Base-by-base conservation (phyloP, 2,113 vertebrate species). In the Anolis carolinensis region DNA sequence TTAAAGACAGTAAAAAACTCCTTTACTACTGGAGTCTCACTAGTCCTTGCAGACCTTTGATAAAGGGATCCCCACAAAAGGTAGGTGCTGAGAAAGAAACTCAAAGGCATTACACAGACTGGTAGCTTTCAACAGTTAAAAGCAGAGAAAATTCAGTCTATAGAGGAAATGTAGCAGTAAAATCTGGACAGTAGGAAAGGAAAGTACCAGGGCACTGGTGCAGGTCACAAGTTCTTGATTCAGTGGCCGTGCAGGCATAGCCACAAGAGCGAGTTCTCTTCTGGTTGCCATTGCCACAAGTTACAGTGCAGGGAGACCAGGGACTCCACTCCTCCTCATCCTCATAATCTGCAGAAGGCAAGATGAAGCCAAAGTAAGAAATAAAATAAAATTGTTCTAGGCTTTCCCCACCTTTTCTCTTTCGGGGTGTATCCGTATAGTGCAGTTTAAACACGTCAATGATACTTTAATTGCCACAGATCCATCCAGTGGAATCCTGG, bases 291-390 rank as follows among this genome's bases (percentile, higher is more conserved):
- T 94, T 95, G 88, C 98, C 96, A 87, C 98, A 98, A 4, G 97
- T 98, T 72, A 95, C 96, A 1, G 95, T 97, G 86, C 98, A 99
- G n/a, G 97, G 96, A 71, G 97, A 97, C 98, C 98, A 99, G 0
- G 95, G 82, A 10, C 97, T 98, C 98, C 98, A 99, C 62, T 98
- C 97, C 50, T 98, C 97, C 48, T 96, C 96, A 39, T 95, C 96
- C 90, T 97, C 97, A 34, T 95, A 94, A 95, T 98, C 95, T 98
- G 96, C 91, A 92, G 59, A 83, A 0, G 0, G 79, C 88, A 88
- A 87, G 81, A 78, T 65, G 65, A 91, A 89, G 21, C 8, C 82
- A 71, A 27, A 52, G 32, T 18, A 86, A 74, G 2, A 81, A 27
- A 13, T n/a, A 36, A 44, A 7, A 25, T 79, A 65, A 18, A 79